Evolutionary conservation across 2,888 invertebrate genomes (phyloP).

Genomic region (Ormyrus nitidulus): DNA sequence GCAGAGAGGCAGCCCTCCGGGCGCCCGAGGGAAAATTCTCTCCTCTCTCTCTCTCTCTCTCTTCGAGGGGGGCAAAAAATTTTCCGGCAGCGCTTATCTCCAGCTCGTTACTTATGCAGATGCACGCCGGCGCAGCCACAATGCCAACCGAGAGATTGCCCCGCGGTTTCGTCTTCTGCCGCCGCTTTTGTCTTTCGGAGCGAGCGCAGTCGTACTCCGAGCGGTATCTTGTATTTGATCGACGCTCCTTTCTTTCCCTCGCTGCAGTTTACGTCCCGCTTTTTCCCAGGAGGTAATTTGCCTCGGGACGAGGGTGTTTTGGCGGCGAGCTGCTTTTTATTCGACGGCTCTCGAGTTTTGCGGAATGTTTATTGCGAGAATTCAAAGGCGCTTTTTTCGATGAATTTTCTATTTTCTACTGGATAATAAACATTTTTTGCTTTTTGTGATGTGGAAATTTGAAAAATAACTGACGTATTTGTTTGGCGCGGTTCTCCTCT

Average conservation of each 20-base stretch:
- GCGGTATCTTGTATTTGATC: conserved; percentile 38
- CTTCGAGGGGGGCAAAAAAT: background rate
- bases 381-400: too few species aligned
- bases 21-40: conserved; percentile 34
- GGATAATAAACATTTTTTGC: too few species aligned
- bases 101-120: conserved; percentile 49
- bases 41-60: background rate
- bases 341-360: too few species aligned
- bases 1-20: background rate
- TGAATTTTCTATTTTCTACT: too few species aligned
- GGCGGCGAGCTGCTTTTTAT: background rate
- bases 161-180: conserved; percentile 1
- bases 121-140: conserved; percentile 18
- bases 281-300: background rate
- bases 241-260: background rate
- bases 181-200: background rate
- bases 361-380: background rate
- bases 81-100: conserved; percentile 28
- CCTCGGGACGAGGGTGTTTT: too few species aligned
- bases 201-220: background rate
- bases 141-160: conserved; percentile 25
- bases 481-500: too few species aligned
- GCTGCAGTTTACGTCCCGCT: background rate
- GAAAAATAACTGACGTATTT: too few species aligned
- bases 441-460: too few species aligned